A percentile compares a stretch with the other conserved stretches of the same genome.
phyloP scores from a whole-genome alignment of 2,113 vertebrate species.

The Oreotragus oreotragus region DNA sequence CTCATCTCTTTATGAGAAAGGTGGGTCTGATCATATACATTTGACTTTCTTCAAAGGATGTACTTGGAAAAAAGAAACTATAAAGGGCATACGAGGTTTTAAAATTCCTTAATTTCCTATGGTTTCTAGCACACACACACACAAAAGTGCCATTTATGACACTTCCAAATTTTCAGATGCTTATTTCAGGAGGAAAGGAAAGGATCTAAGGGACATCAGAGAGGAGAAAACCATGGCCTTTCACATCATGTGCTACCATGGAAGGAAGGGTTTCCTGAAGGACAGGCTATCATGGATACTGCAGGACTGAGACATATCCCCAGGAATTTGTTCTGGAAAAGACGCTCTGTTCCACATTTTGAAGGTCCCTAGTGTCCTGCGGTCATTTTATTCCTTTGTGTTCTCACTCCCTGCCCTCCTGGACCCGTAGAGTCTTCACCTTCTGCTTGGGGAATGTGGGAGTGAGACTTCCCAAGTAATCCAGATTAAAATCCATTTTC shows the following conservation, averaged over 20 bases:
- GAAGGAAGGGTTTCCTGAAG: not conserved
- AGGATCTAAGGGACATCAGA: not conserved
- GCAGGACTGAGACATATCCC: not conserved
- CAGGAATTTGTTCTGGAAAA: not conserved
- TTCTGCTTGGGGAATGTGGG: not conserved
- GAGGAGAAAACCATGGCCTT: not conserved
- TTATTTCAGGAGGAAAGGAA: not conserved
- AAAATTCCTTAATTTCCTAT: not conserved
- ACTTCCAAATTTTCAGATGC: not conserved
- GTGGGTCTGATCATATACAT: not conserved
- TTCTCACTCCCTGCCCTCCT: not conserved
- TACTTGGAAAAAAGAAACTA: not conserved
- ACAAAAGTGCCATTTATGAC: not conserved
- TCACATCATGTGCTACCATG: fast-evolving
- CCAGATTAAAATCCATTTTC: not conserved
- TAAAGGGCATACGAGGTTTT: not conserved
- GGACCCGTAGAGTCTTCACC: not conserved
- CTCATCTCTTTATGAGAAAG: not conserved
- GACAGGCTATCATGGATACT: not conserved
- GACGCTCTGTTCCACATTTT: not conserved
- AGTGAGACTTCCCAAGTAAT: not conserved
- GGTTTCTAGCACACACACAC: not conserved
- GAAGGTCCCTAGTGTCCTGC: not conserved
- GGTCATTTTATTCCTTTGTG: not conserved
- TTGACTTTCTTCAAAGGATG: not conserved